Conservation (phyloP, 2,113 vertebrate genomes). For the Triplophysa rosa region DNA sequence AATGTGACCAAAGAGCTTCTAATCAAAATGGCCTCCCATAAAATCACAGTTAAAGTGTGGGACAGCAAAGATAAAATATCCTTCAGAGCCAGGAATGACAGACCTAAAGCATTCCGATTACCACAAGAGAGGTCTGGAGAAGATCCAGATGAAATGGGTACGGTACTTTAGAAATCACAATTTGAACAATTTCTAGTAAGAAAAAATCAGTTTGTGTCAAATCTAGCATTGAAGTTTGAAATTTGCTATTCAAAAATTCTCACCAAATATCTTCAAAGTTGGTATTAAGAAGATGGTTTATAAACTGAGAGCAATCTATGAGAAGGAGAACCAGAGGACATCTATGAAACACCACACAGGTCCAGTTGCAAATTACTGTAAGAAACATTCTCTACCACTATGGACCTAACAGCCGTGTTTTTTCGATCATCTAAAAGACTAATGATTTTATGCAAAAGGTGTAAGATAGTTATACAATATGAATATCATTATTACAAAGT, state of each 20-base stretch:
- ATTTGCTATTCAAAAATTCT: not conserved
- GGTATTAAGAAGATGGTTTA: constrained; percentile 64
- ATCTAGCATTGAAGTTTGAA: too few species aligned
- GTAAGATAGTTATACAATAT: too few species aligned
- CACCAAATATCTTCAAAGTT: constrained; percentile 56
- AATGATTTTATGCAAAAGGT: too few species aligned
- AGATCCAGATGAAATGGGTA: constrained; percentile 57
- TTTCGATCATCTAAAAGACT: too few species aligned
- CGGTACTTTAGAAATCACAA: constrained; percentile 20
- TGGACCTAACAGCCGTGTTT: too few species aligned
- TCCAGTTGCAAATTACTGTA: not conserved
- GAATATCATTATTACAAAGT: not conserved
- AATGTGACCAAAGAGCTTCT: constrained; percentile 72
- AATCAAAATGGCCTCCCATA: constrained; percentile 75
- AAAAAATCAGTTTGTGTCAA: not conserved
- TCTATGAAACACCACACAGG: constrained; percentile 26
- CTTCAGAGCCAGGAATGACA: constrained; percentile 64
- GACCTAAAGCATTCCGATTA: constrained; percentile 59
- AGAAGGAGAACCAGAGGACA: constrained; percentile 49
- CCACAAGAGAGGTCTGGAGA: constrained; percentile 42
- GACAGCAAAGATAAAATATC: constrained; percentile 73
- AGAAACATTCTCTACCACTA: constrained; percentile 12
- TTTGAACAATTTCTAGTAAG: not conserved
- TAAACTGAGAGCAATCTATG: constrained; percentile 63
- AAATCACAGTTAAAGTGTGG: constrained; percentile 76